Evolutionary conservation across 2,888 invertebrate genomes (phyloP).

Genomic region (Spodoptera littoralis): DNA sequence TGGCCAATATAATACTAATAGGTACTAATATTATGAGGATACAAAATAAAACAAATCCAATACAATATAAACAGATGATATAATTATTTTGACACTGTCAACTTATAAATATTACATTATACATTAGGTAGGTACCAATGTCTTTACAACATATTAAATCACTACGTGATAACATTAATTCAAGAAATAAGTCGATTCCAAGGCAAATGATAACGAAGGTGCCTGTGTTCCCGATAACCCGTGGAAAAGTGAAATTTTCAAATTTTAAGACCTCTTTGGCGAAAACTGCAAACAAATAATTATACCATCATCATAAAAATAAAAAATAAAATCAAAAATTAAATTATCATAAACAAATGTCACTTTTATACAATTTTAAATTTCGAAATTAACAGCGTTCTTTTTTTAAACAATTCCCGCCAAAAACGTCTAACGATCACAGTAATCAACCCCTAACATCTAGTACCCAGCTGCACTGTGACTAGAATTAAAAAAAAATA

Average conservation of each 20-base stretch:
- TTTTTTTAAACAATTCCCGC: constrained; percentile 13
- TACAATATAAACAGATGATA: constrained; percentile 83
- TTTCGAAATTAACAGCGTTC: background rate
- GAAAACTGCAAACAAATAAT: constrained; percentile 17
- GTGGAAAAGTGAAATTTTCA: constrained; percentile 45
- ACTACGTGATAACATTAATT: constrained; percentile 62
- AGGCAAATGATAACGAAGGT: constrained; percentile 41
- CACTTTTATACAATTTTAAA: background rate
- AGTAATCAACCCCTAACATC: constrained; percentile 60
- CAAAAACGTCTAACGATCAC: constrained; percentile 29
- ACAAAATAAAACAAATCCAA: constrained; percentile 70
- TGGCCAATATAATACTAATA: no score
- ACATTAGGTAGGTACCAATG: constrained; percentile 76
- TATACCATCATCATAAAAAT: constrained; percentile 8
- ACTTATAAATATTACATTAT: constrained; percentile 75
- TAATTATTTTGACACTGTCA: constrained; percentile 87
- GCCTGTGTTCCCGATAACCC: constrained; percentile 55
- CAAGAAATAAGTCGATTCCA: constrained; percentile 56
- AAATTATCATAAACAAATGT: constrained; percentile 3
- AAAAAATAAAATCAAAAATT: constrained; percentile 18
- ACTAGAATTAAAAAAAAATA: constrained; percentile 78
- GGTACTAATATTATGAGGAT: no score
- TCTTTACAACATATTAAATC: constrained; percentile 67
- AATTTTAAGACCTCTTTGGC: constrained; percentile 29
- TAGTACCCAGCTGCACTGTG: constrained; percentile 82